Evolutionary conservation across 2,888 invertebrate genomes (phyloP).

Genomic region (Dasypogon diadema): DNA sequence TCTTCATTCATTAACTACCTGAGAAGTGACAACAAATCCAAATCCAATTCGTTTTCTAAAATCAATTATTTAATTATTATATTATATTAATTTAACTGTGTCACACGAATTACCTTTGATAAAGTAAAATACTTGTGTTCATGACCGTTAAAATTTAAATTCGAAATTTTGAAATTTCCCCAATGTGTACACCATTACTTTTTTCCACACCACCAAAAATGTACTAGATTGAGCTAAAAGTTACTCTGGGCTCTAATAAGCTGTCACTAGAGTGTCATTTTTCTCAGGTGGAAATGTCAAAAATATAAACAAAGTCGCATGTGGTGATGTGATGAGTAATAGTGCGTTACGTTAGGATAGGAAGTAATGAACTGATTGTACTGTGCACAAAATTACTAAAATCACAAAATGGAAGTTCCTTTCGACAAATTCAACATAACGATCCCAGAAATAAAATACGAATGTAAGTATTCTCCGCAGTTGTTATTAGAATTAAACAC

Average conservation of each 20-base stretch:
- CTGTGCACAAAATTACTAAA: background rate
- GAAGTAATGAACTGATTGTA: background rate
- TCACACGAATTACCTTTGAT: too few species aligned
- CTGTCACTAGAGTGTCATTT: background rate
- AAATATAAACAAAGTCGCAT: background rate
- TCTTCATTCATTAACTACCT: too few species aligned
- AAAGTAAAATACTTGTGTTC: too few species aligned
- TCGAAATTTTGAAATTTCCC: too few species aligned
- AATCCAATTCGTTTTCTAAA: too few species aligned
- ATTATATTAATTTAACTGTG: too few species aligned
- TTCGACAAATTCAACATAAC: conserved; percentile 69
- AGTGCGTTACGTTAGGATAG: background rate
- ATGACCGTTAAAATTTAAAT: too few species aligned
- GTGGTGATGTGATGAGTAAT: background rate
- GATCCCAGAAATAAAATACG: conserved; percentile 80
- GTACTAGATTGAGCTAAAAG: background rate
- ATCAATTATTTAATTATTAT: too few species aligned
- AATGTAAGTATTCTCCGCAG: conserved; percentile 68
- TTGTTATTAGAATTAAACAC: background rate
- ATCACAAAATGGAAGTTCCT: conserved; percentile 45
- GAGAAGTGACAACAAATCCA: too few species aligned
- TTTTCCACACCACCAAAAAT: too few species aligned
- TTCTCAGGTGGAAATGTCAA: background rate
- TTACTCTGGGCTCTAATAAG: background rate
- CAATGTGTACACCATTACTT: too few species aligned